Percentiles rank a stretch among this genome's conserved stretches.
These are phyloP conservation scores for Elegia similella DNA, from an alignment of 2,888 invertebrate species.

Conservation along the genomic window DNA sequence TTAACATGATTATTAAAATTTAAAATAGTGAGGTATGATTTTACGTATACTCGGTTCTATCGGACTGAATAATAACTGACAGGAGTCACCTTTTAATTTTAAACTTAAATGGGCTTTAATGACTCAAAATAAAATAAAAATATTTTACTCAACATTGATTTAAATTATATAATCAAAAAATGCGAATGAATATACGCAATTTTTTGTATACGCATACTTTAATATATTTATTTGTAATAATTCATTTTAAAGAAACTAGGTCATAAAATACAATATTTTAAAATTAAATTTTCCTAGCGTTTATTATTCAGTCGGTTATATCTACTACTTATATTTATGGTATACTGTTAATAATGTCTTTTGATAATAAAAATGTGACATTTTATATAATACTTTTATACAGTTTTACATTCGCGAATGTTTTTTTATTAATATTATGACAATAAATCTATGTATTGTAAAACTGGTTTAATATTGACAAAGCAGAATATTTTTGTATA, in stretches of 20 bases:
- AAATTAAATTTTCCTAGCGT: constrained; percentile 11
- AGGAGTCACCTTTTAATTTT: not conserved
- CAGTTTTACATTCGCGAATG: constrained; percentile 1
- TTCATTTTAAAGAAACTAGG: not conserved
- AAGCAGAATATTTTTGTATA: constrained; percentile 10
- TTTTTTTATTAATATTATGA: not conserved
- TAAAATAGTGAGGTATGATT: constrained; percentile 31
- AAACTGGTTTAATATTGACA: constrained; percentile 16
- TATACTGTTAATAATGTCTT: constrained; percentile 24
- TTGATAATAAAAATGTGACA: constrained; percentile 15
- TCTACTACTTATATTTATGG: constrained; percentile 27
- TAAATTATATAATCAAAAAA: too few species aligned
- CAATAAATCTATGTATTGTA: constrained; percentile 13
- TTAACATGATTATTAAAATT: constrained; percentile 19
- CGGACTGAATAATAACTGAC: constrained; percentile 21
- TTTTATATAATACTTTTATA: constrained; percentile 15
- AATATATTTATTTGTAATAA: not conserved
- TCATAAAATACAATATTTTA: not conserved
- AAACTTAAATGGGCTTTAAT: not conserved
- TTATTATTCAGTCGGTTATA: constrained; percentile 21
- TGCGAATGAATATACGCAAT: too few species aligned
- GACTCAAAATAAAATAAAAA: not conserved
- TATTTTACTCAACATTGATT: not conserved
- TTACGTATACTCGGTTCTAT: constrained; percentile 30
- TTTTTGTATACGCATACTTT: not conserved